A percentile compares a stretch with the other conserved stretches of the same genome.
phyloP scores from a whole-genome alignment of 35 echinoderm and acorn worm species.

The Lytechinus variegatus region DNA sequence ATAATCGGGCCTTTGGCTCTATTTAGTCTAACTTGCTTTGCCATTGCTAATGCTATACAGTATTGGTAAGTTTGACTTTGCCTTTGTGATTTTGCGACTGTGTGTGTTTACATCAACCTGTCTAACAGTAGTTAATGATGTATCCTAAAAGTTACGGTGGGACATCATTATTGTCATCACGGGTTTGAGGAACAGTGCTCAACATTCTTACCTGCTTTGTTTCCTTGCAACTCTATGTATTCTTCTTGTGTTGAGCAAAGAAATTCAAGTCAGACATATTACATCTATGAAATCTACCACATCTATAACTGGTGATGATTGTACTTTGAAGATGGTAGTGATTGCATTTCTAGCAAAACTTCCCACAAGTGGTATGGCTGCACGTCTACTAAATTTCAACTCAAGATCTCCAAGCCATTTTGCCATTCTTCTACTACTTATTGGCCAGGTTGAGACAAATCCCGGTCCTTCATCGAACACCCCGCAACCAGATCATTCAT shows the following conservation, averaged over 20 bases:
- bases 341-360: background rate
- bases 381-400: background rate
- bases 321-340: background rate
- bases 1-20: no score
- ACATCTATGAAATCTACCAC: background rate
- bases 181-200: background rate
- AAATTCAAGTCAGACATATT: background rate
- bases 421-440: no score
- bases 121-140: background rate
- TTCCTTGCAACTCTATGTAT: slow-evolving; percentile 30
- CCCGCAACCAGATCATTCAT: background rate
- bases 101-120: background rate
- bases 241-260: slow-evolving; percentile 1
- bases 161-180: background rate
- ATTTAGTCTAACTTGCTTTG: no score
- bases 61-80: no score
- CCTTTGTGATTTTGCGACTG: no score
- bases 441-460: background rate
- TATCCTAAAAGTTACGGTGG: background rate
- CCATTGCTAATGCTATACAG: no score
- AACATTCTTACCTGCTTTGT: background rate
- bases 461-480: slow-evolving; percentile 7
- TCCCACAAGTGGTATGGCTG: background rate
- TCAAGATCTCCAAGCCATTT: no score
- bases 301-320: background rate